Base-by-base conservation (phyloP, 2,797 vertebrate species). In the Pterois miles region DNA sequence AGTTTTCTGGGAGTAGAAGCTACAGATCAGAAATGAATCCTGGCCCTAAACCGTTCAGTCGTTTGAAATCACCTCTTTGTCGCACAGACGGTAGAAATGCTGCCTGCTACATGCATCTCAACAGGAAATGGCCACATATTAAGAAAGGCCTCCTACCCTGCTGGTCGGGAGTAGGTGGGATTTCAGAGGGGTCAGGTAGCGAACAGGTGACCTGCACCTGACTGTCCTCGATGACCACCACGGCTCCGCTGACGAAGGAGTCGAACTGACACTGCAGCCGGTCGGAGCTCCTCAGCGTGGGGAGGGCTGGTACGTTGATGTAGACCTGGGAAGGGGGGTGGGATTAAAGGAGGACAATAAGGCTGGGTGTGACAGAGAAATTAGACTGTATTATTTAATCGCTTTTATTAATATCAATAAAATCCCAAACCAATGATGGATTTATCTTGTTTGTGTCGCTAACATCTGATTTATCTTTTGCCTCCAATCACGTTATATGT, bases 81-180 rank as follows among this genome's bases (percentile, higher is more conserved):
- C n/a, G n/a, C n/a, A n/a, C n/a, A n/a, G n/a, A n/a, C n/a, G n/a
- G n/a, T n/a, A n/a, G n/a, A n/a, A n/a, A n/a, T n/a, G n/a, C n/a
- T n/a, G n/a, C n/a, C n/a, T n/a, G n/a, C n/a, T n/a, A n/a, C n/a
- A n/a, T n/a, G n/a, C n/a, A n/a, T n/a, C n/a, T 33, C 4, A 33
- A 46, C 6, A 8, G 43, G 48, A 22, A 50, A 50, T 22, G 48
- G 10, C 48, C 9, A n/a, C n/a, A 34, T n/a, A 58, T 13, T 14
- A 23, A 33, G 16, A 58, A 34, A 4, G 12, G 3, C 33, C 9
- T 14, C 93, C 91, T 90, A 98, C 98, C 98, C 90, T 97, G 95
- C 36, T 92, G 94, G 1, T 92, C 81, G 0, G 94, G 95, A 0
- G 97, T 97, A n/a, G 86, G 46, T 0, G 96, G 97, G 84, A 98